These are phyloP conservation scores for Cyprinodon brontotheroides DNA, from an alignment of 2,113 vertebrate genomes.

Conservation along the genomic window DNA sequence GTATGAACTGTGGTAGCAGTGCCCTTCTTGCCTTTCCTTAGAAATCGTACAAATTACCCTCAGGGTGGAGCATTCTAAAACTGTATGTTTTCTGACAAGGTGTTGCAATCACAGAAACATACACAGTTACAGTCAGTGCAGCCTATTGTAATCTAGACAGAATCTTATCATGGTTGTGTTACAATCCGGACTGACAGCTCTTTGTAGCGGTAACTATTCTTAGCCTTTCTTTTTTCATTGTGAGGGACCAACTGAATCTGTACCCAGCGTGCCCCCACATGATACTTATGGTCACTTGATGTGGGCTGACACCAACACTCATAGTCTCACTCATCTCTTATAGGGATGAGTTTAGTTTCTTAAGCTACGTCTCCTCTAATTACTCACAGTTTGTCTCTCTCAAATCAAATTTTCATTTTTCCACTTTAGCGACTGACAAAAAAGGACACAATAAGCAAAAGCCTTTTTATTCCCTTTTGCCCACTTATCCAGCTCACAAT, in stretches of 20 bases:
- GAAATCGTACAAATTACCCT: background rate
- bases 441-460: background rate
- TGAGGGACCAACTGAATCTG: conserved; percentile 11
- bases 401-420: background rate
- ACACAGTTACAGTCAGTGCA: conserved; percentile 28
- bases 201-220: conserved; percentile 66
- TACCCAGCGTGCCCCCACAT: conserved; percentile 1
- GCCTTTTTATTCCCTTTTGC: background rate
- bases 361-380: background rate
- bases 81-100: background rate
- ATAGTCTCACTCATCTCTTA: conserved; percentile 8
- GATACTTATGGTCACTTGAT: conserved; percentile 11
- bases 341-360: background rate
- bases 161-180: conserved; percentile 38
- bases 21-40: background rate
- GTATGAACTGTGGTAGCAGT: background rate
- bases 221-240: conserved; percentile 36
- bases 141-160: conserved; percentile 32
- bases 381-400: background rate
- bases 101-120: conserved; percentile 11
- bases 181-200: conserved; percentile 64
- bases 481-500: background rate
- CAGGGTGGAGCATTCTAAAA: background rate
- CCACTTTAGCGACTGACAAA: background rate
- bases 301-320: conserved; percentile 20